Conservation (phyloP, 2,888 invertebrate genomes). For the Stenurella melanura region DNA sequence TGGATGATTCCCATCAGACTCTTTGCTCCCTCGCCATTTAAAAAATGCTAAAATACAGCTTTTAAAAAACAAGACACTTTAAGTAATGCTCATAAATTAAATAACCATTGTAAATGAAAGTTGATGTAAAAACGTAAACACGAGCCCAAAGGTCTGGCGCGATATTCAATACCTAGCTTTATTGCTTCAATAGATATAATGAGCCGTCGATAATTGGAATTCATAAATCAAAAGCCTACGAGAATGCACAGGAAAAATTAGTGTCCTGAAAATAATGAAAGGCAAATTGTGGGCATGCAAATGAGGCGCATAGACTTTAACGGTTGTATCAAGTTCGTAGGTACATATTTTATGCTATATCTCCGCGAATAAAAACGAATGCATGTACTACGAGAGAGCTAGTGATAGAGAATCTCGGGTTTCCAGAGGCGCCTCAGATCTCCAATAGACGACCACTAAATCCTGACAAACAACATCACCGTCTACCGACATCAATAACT, state of each 20-base stretch:
- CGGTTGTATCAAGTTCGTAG: conserved; percentile 12
- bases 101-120: not conserved
- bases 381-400: not conserved
- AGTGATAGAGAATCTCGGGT: conserved; percentile 1
- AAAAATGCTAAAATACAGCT: not conserved
- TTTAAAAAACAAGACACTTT: not conserved
- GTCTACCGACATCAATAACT: not conserved
- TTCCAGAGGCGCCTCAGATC: conserved; percentile 2
- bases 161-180: conserved; percentile 20
- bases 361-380: not conserved
- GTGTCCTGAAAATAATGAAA: conserved; percentile 21
- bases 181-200: conserved; percentile 29
- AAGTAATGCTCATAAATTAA: not conserved
- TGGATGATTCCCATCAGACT: not conserved
- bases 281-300: conserved; percentile 18
- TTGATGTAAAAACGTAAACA: not conserved
- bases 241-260: conserved; percentile 25
- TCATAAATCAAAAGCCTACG: conserved; percentile 34
- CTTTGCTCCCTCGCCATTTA: not conserved
- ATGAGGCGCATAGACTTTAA: conserved; percentile 16
- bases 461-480: conserved; percentile 3
- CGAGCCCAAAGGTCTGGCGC: not conserved
- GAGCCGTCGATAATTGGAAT: conserved; percentile 32
- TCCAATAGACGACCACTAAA: not conserved
- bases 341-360: conserved; percentile 16